These are phyloP conservation scores for Ramphastos sulfuratus DNA, from an alignment of 2,113 vertebrate species.

Conservation along the genomic window DNA sequence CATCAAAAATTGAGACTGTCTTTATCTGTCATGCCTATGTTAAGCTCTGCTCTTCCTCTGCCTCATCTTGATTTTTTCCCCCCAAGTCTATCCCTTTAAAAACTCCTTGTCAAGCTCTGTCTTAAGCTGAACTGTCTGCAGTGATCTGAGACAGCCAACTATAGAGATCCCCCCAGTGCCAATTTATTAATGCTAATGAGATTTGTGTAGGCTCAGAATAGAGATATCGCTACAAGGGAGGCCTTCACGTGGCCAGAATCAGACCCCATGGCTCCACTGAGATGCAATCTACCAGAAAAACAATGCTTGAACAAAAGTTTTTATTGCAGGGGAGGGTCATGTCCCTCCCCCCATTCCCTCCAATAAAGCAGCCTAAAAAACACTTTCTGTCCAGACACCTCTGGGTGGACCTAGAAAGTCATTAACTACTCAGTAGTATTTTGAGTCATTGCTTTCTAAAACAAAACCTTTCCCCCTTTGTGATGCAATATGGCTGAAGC, in stretches of 20 bases:
- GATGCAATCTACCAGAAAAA: constrained; percentile 35
- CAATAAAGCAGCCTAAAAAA: not conserved
- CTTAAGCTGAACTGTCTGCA: not conserved
- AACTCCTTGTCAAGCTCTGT: not conserved
- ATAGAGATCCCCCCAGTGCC: constrained; percentile 23
- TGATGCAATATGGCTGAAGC: fast-evolving
- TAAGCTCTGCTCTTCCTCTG: not conserved
- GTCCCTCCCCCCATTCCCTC: too few species aligned
- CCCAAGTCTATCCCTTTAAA: not conserved
- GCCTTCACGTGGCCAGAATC: constrained; percentile 8
- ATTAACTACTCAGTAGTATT: not conserved
- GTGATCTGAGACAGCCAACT: not conserved
- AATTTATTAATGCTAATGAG: constrained; percentile 49
- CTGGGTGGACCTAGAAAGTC: not conserved
- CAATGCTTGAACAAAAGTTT: constrained; percentile 3
- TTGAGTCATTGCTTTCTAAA: not conserved
- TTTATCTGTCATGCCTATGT: not conserved
- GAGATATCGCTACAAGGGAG: constrained; percentile 33
- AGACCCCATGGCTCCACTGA: not conserved
- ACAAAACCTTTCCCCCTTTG: fast-evolving
- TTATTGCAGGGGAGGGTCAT: not conserved
- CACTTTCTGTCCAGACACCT: not conserved
- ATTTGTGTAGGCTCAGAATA: constrained; percentile 11
- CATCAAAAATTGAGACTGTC: not conserved
- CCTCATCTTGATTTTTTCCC: not conserved